Evolutionary conservation across 2,113 vertebrate genomes (phyloP).

Genomic region (Leptodactylus fuscus): DNA sequence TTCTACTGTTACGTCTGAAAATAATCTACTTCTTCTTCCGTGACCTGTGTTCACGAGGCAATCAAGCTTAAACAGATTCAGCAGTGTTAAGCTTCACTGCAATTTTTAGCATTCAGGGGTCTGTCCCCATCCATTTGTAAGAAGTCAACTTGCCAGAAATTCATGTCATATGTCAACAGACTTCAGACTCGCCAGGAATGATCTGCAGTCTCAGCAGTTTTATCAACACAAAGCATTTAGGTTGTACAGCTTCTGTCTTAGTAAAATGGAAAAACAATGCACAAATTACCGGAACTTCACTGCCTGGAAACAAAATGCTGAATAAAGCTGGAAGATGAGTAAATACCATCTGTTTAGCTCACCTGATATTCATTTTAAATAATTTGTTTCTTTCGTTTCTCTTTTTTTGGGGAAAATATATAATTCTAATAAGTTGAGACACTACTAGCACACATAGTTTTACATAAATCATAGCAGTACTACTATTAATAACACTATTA

Average conservation of each 20-base stretch:
- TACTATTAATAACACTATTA: too few relatives aligned
- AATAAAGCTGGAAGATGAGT: slow-evolving; percentile 70
- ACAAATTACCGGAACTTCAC: slow-evolving; percentile 69
- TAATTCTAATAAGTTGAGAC: neutral
- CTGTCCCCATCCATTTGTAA: slow-evolving; percentile 72
- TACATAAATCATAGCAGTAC: too few relatives aligned
- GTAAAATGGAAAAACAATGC: slow-evolving; percentile 74
- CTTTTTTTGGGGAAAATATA: neutral
- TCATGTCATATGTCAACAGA: slow-evolving; percentile 75
- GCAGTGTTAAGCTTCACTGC: slow-evolving; percentile 72
- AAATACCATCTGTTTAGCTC: slow-evolving; percentile 71
- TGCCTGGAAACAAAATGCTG: slow-evolving; percentile 69
- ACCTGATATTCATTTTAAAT: neutral
- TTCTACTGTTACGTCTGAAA: slow-evolving; percentile 69
- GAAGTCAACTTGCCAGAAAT: slow-evolving; percentile 73
- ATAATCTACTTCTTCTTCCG: slow-evolving; percentile 68
- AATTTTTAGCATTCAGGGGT: slow-evolving; percentile 72
- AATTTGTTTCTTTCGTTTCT: too few relatives aligned
- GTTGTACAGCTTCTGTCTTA: slow-evolving; percentile 70
- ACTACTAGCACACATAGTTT: neutral
- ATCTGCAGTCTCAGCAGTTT: slow-evolving; percentile 75
- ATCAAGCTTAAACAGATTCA: slow-evolving; percentile 68
- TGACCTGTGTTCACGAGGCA: slow-evolving; percentile 70
- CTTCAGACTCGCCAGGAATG: slow-evolving; percentile 68
- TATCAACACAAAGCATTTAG: slow-evolving; percentile 63